phyloP scores from a whole-genome alignment of 2,797 vertebrate genomes.

The Poeciliopsis turneri region DNA sequence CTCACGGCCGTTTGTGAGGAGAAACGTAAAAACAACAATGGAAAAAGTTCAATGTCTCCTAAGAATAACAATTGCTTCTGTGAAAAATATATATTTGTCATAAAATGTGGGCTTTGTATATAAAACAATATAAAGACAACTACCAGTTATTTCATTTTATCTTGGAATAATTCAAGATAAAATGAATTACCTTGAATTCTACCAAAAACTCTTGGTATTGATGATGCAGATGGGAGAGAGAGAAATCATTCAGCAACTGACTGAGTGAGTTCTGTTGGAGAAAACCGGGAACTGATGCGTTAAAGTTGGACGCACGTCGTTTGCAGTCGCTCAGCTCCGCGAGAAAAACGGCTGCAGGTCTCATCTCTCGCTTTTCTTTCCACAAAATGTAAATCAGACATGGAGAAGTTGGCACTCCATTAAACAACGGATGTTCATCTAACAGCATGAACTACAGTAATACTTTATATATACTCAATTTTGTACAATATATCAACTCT shows the following conservation, averaged over 20 bases:
- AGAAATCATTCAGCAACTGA: no score
- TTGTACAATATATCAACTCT: conserved; percentile 71
- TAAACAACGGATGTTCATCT: conserved; percentile 80
- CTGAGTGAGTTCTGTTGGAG: conserved; percentile 83
- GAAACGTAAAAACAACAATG: conserved; percentile 81
- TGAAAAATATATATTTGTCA: conserved; percentile 97
- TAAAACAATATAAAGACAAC: conserved; percentile 89
- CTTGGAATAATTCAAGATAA: conserved; percentile 86
- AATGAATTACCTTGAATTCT: no score
- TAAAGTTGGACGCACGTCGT: conserved; percentile 60
- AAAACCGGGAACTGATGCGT: conserved; percentile 90
- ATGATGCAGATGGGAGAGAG: no score
- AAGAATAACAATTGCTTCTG: conserved; percentile 88
- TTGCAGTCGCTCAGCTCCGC: conserved; percentile 71
- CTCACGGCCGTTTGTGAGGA: conserved; percentile 83
- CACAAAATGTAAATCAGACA: conserved; percentile 90
- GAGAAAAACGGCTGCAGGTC: conserved; percentile 78
- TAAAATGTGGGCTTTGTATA: conserved; percentile 88
- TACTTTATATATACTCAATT: conserved; percentile 63
- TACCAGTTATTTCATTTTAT: conserved; percentile 81
- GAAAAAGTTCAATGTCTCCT: conserved; percentile 84
- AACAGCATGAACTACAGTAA: conserved; percentile 78
- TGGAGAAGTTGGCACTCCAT: conserved; percentile 83
- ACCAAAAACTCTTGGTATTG: no score
- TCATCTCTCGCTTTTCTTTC: conserved; percentile 65